Evolutionary conservation across 2,888 invertebrate species (phyloP), one percentile per base, ranked within the genome.

Genomic region (Morinoia aosen): DNA sequence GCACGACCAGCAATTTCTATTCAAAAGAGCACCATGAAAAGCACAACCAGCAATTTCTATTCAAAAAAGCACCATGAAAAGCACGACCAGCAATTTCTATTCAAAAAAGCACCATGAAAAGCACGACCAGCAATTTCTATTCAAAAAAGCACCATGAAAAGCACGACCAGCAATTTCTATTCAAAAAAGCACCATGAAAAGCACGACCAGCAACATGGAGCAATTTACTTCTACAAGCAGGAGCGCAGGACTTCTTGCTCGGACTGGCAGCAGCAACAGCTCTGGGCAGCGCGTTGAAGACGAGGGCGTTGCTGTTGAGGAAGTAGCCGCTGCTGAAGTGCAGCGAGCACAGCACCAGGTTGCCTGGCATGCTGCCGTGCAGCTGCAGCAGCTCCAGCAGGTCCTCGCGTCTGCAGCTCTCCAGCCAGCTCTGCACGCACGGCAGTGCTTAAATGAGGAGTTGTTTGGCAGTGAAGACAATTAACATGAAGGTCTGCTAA

Each of bases 321-420:
- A 48, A 90, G 25, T 90, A 90, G 39, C 48, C 90, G 25, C 48
- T 48, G 19, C 90, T 90, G 90, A 90, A 90, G 90, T 90, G 90
- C 3, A 90, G 90, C 16, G 90, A 90, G 48, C 90, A 90, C 12
- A 90, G 90, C 48, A 90, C 90, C 40, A 90, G 14, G 90, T 90
- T 90, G 40, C 90, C 90, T 25, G 90, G 90, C 90, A 90, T 48
- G 48, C 90, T 90, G 90, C 90, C 90, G 90, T 90, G 90, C 90
- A 90, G 0, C 90, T 90, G 90, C 90, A 90, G 40, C 90, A 90
- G 40, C 48, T 90, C 40, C 40, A 90, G 40, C 90, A 90, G 40
- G 90, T 90, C 90, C 40, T 48, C 40, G 10, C 90, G 90, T 14
- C 90, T 40, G 90, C 90, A 90, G 90, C 48, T 90, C 90, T 90